Conservation (phyloP, 2,113 vertebrate genomes). For the Xiphorhynchus elegans region DNA sequence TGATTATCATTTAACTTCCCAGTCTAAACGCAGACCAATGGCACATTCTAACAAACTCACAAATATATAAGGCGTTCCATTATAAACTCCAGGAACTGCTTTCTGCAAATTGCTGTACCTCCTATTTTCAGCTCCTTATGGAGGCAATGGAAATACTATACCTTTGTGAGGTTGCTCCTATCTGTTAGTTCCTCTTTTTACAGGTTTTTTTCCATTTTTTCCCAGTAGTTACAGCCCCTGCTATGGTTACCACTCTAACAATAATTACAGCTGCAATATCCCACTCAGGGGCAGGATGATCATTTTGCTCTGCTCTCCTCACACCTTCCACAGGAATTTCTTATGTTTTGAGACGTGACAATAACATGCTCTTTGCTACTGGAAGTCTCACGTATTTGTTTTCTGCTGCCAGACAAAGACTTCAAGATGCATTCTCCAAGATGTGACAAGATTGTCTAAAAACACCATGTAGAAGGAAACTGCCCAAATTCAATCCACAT, state of each 20-base stretch:
- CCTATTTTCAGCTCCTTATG: neutral
- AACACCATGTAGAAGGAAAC: neutral
- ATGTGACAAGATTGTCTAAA: neutral
- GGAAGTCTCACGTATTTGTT: neutral
- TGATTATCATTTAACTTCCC: neutral
- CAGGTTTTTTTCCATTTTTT: neutral
- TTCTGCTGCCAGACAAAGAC: neutral
- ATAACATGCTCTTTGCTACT: neutral
- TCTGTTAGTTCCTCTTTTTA: neutral
- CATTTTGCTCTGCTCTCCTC: neutral
- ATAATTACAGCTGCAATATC: neutral
- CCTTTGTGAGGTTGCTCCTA: neutral
- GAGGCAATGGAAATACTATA: neutral
- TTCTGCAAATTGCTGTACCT: neutral
- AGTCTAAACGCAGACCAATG: neutral
- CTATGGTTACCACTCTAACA: neutral
- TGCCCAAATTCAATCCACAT: neutral
- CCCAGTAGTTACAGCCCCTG: neutral
- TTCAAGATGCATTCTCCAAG: neutral
- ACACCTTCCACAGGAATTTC: neutral
- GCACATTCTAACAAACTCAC: neutral
- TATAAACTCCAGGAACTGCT: neutral
- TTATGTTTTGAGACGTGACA: accelerated
- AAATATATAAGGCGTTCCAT: neutral
- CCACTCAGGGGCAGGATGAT: neutral